A percentile compares a stretch with the other conserved stretches of the same genome.
phyloP scores from a whole-genome alignment of 2,113 vertebrate genomes.

The Uria aalge region DNA sequence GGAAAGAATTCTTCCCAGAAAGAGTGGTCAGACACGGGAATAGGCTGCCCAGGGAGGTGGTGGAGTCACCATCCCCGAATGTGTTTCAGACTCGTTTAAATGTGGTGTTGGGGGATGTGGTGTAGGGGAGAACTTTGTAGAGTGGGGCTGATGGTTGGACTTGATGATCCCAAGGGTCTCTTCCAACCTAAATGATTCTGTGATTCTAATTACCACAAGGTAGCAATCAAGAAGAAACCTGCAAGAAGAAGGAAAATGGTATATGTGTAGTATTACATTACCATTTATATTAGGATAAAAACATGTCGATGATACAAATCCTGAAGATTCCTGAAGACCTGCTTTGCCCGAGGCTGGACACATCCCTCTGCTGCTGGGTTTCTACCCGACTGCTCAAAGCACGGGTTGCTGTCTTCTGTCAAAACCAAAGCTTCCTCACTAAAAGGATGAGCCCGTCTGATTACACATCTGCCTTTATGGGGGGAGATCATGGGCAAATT shows the following conservation, averaged over 20 bases:
- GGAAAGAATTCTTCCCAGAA: too few species aligned
- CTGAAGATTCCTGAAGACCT: neutral
- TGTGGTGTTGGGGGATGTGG: too few species aligned
- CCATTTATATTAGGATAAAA: neutral
- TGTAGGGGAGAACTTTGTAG: too few species aligned
- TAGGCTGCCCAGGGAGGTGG: too few species aligned
- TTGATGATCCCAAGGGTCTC: too few species aligned
- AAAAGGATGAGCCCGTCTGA: neutral
- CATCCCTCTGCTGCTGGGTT: neutral
- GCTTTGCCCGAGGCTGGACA: neutral
- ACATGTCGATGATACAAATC: fast-evolving
- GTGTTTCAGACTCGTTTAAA: too few species aligned
- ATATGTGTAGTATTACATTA: neutral
- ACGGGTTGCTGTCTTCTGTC: neutral
- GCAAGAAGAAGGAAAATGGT: neutral
- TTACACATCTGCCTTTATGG: neutral
- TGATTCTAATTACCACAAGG: neutral
- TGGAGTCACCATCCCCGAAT: too few species aligned
- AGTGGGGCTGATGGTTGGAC: too few species aligned
- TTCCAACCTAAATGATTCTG: too few species aligned
- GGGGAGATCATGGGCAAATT: neutral
- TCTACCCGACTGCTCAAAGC: neutral
- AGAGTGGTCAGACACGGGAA: too few species aligned
- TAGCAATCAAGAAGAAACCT: neutral
- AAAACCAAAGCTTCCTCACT: neutral